Evolutionary conservation across 2,113 vertebrate species (phyloP), one percentile per base, ranked within the genome.

Genomic region (Forbesichthys papilliferus): DNA sequence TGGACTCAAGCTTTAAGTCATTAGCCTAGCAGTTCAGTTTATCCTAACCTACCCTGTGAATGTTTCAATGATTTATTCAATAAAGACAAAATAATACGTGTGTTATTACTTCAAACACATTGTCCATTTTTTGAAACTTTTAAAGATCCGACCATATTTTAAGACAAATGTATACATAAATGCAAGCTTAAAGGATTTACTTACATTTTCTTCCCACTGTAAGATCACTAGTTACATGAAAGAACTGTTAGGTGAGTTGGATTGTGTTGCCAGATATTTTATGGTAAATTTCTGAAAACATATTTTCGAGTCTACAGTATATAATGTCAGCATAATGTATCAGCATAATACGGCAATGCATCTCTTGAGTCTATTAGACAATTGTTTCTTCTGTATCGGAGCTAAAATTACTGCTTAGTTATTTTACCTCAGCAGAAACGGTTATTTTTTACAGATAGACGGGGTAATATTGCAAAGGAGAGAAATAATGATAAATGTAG

Each of bases 361-460:
- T 65, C 73, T 74, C 47, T 66, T 71, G 69, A 74, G 54, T 80
- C 80, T 68, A 70, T 79, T 71, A 73, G 86, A 79, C 69, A 74
- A 72, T 48, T 49, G 64, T 83, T 83, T 80, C 12, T 66, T 77
- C 67, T 79, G 73, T 71, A 66, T 59, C 55, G 51, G 56, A 64
- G 61, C 78, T 79, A 12, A 72, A 81, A 80, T 42, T 14, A 54
- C 78, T 82, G 80, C 75, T 57, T 18, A 61, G 65, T 75, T 18
- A 62, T 56, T 74, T 82, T 85, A 86, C 77, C 83, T 86, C 78
- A 84, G 77, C 27, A 27, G 27, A 27, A 27, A 27, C 27, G 1
- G 27, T 51, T 42, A 51, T 8, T 8, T 58, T 61, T 64, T 68
- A 76, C 73, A 70, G 69, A 58, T 57, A 16, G 72, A 66, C 18